Conservation (phyloP, 2,113 vertebrate genomes). For the Malurus elegans region DNA sequence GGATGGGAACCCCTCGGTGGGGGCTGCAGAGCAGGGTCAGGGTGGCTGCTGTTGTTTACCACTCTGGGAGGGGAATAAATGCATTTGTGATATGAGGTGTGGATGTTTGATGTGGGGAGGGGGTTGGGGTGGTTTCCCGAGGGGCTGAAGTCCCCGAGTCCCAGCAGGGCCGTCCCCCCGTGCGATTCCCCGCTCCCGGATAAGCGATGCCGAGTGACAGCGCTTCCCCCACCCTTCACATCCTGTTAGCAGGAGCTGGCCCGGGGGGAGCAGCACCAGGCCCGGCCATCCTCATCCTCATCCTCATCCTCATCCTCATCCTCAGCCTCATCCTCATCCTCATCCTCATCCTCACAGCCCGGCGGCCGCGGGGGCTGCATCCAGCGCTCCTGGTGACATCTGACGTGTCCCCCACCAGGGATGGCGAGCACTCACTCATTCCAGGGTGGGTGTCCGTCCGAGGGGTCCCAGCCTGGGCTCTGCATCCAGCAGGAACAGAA, state of each 20-base stretch:
- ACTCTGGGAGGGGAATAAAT: constrained; percentile 15
- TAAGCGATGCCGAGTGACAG: constrained; percentile 21
- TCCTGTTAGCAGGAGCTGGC: not conserved
- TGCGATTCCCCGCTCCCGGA: not conserved
- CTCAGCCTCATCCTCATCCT: not conserved
- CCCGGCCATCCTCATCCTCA: not conserved
- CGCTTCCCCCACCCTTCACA: not conserved
- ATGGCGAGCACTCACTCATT: not conserved
- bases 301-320: too few relatives aligned
- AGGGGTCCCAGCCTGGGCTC: not conserved
- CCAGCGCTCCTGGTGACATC: not conserved
- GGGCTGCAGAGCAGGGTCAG: not conserved
- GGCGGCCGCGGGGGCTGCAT: not conserved
- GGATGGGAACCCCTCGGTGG: not conserved
- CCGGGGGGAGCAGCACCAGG: not conserved
- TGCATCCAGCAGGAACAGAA: accelerated
- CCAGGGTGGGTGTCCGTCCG: not conserved
- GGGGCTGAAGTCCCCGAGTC: not conserved
- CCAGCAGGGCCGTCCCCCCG: not conserved
- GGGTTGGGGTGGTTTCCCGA: not conserved
- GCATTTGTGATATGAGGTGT: constrained; percentile 34
- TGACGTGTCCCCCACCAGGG: not conserved
- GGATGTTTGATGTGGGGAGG: not conserved
- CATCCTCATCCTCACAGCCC: not conserved
- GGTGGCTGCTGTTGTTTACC: constrained; percentile 56